Base-by-base conservation (phyloP, 2,888 invertebrate species). In the Lumbricus terrestris region DNA sequence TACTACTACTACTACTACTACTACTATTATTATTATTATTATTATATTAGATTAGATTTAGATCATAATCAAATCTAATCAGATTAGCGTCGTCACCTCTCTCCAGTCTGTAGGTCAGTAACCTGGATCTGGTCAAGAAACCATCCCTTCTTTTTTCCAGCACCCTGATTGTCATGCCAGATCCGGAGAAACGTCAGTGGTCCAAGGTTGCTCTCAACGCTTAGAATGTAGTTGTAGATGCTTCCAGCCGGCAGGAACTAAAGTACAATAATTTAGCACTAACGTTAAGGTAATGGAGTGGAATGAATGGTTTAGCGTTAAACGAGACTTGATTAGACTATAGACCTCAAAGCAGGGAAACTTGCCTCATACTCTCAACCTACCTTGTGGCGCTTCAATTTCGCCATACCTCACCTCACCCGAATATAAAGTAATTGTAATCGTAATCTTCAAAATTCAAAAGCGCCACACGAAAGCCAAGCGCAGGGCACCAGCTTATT, bases 151-250 rank as follows among this genome's bases (percentile, higher is more conserved):
- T 93, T 93, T 88, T 94, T 93, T 0, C 95, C 95, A 90, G 94
- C 93, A 2, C 95, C 96, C 15, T 94, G 94, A 93, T 96, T 96
- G 93, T 96, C 95, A 91, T 96, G 96, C 96, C 96, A 96, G 16
- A 96, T 93, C 20, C 95, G 93, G 40, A 95, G 92, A 92, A 95
- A 95, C 91, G 94, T 94, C 90, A 96, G 93, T 0, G 93, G 92
- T 13, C 96, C 96, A 15, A 95, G 93, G 42, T 93, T 93, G 2
- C 92, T 90, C 91, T 95, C 95, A 20, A 94, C 94, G 90, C 94
- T 94, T 91, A 95, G 92, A 20, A 95, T 93, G 91, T 93, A 95
- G 92, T 95, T 95, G 92, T 94, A 92, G 89, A 95, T 94, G 91
- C 93, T 94, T 11, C 95, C 94, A 16, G 93, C 91, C 2, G 92